Evolutionary conservation across 1,140 invertebrate species (phyloP).

Genomic region (Hylaeus volcanicus): DNA sequence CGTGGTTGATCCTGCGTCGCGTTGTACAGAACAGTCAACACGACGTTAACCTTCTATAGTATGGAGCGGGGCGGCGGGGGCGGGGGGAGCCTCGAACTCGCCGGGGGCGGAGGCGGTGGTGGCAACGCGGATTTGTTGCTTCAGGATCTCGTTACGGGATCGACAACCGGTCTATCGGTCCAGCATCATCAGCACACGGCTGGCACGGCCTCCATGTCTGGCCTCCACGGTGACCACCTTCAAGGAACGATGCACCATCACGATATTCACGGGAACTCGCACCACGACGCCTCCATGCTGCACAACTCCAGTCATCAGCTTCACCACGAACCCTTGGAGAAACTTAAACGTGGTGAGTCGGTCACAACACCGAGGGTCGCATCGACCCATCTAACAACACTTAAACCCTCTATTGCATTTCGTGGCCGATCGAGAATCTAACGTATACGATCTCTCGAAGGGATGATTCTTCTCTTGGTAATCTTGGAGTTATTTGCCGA

Average conservation of each 20-base stretch:
- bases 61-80: slow-evolving; percentile 78
- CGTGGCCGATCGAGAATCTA: too few relatives aligned
- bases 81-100: slow-evolving; percentile 80
- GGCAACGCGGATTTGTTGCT: slow-evolving; percentile 85
- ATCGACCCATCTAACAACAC: too few relatives aligned
- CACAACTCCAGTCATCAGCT: slow-evolving; percentile 79
- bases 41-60: slow-evolving; percentile 80
- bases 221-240: slow-evolving; percentile 79
- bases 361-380: slow-evolving; percentile 59
- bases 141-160: slow-evolving; percentile 85
- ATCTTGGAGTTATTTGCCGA: too few relatives aligned
- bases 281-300: slow-evolving; percentile 81
- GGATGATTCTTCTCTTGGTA: too few relatives aligned
- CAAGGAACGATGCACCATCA: slow-evolving; percentile 82
- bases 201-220: slow-evolving; percentile 84
- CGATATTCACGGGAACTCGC: slow-evolving; percentile 82
- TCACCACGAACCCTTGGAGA: slow-evolving; percentile 89
- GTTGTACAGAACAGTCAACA: slow-evolving; percentile 72
- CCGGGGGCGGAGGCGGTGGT: slow-evolving; percentile 82
- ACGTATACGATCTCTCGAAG: too few relatives aligned
- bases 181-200: slow-evolving; percentile 85
- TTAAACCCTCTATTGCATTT: too few relatives aligned
- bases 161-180: slow-evolving; percentile 75
- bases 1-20: slow-evolving; percentile 43
- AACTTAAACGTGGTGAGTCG: slow-evolving; percentile 90